Percentiles rank a stretch among this genome's conserved stretches.
These are phyloP conservation scores for Suncus etruscus DNA, from an alignment of 2,113 vertebrate species.

Conservation along the genomic window DNA sequence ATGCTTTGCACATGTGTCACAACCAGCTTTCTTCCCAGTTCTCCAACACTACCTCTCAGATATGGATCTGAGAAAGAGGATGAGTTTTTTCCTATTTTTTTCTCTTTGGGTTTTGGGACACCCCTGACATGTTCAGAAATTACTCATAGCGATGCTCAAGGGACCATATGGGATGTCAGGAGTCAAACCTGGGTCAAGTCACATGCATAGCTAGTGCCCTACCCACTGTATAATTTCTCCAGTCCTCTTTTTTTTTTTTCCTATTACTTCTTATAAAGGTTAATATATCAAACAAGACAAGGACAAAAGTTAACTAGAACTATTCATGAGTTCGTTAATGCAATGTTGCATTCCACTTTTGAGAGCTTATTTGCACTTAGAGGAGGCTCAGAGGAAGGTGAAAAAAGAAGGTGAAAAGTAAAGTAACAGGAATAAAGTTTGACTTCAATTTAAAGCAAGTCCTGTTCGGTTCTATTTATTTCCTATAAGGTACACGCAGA, in stretches of 20 bases:
- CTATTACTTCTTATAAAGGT: not conserved
- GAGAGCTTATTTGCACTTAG: conserved; percentile 69
- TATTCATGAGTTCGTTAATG: conserved; percentile 72
- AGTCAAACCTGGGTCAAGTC: too few relatives aligned
- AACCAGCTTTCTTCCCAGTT: conserved; percentile 12
- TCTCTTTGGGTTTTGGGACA: too few relatives aligned
- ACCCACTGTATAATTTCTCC: too few relatives aligned
- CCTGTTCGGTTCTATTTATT: conserved; percentile 78
- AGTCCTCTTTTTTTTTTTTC: not conserved
- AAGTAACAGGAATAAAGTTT: conserved; percentile 76
- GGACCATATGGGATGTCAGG: too few relatives aligned
- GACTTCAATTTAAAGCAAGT: conserved; percentile 82
- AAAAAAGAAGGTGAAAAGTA: conserved; percentile 5
- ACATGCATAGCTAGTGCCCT: too few relatives aligned
- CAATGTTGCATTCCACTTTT: conserved; percentile 69
- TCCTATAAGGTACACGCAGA: conserved; percentile 79
- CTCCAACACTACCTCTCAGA: conserved; percentile 48
- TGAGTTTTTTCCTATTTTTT: not conserved
- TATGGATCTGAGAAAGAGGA: not conserved
- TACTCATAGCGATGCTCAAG: too few relatives aligned
- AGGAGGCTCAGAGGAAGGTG: not conserved
- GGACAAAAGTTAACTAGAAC: conserved; percentile 80
- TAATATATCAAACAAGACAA: conserved; percentile 68
- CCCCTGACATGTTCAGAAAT: too few relatives aligned
- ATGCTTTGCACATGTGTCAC: too few relatives aligned